These are phyloP conservation scores for Alloplasta piceator DNA, from an alignment of 2,888 invertebrate species.

Conservation along the genomic window DNA sequence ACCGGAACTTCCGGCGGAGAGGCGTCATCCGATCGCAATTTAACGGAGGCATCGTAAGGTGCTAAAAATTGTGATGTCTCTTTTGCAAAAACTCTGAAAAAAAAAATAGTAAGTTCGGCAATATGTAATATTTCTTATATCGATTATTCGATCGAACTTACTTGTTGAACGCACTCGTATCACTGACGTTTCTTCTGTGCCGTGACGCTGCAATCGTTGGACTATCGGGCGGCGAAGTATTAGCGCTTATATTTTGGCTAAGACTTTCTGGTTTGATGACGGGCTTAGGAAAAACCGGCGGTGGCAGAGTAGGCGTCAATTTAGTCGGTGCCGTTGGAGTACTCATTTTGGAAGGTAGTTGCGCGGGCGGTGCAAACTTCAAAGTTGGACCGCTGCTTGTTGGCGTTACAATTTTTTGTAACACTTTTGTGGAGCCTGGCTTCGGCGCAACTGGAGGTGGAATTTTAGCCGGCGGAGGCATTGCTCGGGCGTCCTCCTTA, in stretches of 20 bases:
- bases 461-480: conserved; percentile 79
- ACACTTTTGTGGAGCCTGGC: conserved; percentile 74
- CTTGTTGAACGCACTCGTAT: conserved; percentile 93
- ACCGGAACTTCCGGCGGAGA: conserved; percentile 81
- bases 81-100: conserved; percentile 88
- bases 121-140: neutral
- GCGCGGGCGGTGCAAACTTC: conserved; percentile 76
- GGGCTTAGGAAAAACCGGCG: conserved; percentile 77
- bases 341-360: conserved; percentile 72
- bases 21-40: conserved; percentile 83
- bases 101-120: conserved; percentile 28
- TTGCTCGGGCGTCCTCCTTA: conserved; percentile 84
- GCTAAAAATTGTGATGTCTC: conserved; percentile 91
- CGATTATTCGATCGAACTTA: conserved; percentile 81
- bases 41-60: conserved; percentile 89
- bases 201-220: conserved; percentile 83
- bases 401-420: conserved; percentile 77
- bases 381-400: conserved; percentile 76
- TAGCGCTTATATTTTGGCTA: conserved; percentile 81
- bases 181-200: conserved; percentile 92
- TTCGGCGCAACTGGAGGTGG: conserved; percentile 81
- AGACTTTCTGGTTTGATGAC: conserved; percentile 80
- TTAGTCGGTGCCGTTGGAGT: conserved; percentile 71
- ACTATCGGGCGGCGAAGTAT: conserved; percentile 81
- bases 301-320: conserved; percentile 69